Evolutionary conservation across 1,140 invertebrate genomes (phyloP).

Genomic region (Ceratosolen solmsi): DNA sequence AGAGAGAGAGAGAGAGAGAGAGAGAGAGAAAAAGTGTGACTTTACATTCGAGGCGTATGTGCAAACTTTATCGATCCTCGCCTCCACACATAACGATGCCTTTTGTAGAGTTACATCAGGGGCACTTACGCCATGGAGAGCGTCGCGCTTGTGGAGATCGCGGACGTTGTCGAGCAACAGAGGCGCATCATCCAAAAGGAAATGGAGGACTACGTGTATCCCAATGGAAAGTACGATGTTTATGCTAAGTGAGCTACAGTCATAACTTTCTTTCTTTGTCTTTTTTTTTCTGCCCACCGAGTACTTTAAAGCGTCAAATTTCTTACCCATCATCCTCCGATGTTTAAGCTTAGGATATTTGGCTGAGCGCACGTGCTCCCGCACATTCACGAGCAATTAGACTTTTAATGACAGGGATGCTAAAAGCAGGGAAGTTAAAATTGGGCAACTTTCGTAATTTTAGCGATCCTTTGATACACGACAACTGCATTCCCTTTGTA

Average conservation of each 20-base stretch:
- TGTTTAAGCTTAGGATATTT: too few relatives aligned
- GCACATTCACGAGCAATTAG: too few relatives aligned
- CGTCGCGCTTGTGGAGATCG: slow-evolving; percentile 67
- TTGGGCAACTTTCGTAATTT: too few relatives aligned
- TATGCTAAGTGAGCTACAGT: slow-evolving; percentile 67
- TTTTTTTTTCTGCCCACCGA: not conserved
- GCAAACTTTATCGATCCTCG: not conserved
- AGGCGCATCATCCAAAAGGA: slow-evolving; percentile 74
- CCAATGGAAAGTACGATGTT: slow-evolving; percentile 73
- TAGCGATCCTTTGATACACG: too few relatives aligned
- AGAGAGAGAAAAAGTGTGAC: not conserved
- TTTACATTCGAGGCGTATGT: not conserved
- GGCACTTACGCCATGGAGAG: slow-evolving; percentile 54
- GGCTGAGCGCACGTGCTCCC: too few relatives aligned
- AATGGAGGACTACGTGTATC: slow-evolving; percentile 78
- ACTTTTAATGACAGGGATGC: too few relatives aligned
- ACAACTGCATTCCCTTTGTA: too few relatives aligned
- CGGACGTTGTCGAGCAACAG: slow-evolving; percentile 76
- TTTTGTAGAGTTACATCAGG: slow-evolving; percentile 58
- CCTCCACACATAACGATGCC: not conserved
- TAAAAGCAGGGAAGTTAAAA: too few relatives aligned
- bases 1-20: too few relatives aligned
- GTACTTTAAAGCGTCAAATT: too few relatives aligned
- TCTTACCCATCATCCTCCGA: too few relatives aligned
- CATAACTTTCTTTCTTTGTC: not conserved